These are phyloP conservation scores for Hemaris fuciformis DNA, from an alignment of 2,888 invertebrate species.

Conservation along the genomic window DNA sequence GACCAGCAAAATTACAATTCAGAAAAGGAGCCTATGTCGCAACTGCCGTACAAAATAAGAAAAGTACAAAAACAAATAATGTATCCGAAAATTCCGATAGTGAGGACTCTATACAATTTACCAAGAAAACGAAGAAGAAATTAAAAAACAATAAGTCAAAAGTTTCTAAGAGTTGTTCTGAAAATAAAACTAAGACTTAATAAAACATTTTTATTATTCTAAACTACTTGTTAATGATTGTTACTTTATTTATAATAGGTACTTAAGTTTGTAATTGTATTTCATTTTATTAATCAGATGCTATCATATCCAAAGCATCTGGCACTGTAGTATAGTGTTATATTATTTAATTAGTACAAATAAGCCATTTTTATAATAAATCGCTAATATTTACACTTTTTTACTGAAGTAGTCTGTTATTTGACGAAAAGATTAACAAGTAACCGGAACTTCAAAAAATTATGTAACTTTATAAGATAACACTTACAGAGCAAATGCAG, in stretches of 20 bases:
- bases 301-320: too few relatives aligned
- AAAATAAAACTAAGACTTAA: constrained; percentile 46
- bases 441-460: not conserved
- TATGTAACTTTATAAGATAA: not conserved
- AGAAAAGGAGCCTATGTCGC: constrained; percentile 83
- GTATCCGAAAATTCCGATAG: constrained; percentile 69
- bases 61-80: constrained; percentile 46
- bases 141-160: constrained; percentile 57
- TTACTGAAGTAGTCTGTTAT: not conserved
- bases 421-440: not conserved
- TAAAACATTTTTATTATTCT: not conserved
- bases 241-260: not conserved
- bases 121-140: constrained; percentile 74
- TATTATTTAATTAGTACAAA: too few relatives aligned
- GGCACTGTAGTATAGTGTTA: too few relatives aligned
- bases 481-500: not conserved
- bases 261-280: too few relatives aligned
- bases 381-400: too few relatives aligned
- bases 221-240: not conserved
- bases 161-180: constrained; percentile 50
- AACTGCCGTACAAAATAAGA: constrained; percentile 76
- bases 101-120: constrained; percentile 66
- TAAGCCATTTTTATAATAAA: too few relatives aligned
- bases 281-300: too few relatives aligned
- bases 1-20: constrained; percentile 72